These are phyloP conservation scores for Gorsachius magnificus DNA, from an alignment of 2,797 vertebrate species.

Conservation along the genomic window DNA sequence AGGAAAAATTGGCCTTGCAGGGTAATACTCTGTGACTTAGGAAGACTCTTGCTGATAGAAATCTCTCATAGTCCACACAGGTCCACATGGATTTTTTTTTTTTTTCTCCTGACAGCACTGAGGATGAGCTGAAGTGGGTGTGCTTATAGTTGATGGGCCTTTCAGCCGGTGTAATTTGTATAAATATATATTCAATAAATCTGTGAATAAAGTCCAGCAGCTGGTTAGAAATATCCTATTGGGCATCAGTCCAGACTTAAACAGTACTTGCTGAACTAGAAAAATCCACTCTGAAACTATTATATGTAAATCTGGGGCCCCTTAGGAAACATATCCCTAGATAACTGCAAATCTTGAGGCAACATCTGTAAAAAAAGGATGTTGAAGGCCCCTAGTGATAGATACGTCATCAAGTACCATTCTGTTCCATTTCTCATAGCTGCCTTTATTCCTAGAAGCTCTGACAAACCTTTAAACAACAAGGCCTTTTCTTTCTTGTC, in stretches of 20 bases:
- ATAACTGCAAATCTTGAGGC: not conserved
- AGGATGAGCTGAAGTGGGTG: not conserved
- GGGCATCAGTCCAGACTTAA: slow-evolving; percentile 15
- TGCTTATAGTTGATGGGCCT: not conserved
- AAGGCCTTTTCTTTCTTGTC: not conserved
- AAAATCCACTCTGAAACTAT: slow-evolving; percentile 26
- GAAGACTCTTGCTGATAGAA: not conserved
- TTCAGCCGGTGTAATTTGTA: slow-evolving; percentile 16
- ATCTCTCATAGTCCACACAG: not conserved
- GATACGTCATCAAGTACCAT: not conserved
- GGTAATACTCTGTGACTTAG: not conserved
- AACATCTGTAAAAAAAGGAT: not conserved
- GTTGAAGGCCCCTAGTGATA: not conserved
- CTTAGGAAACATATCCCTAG: slow-evolving; percentile 6
- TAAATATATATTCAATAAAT: slow-evolving; percentile 24
- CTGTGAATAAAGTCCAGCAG: slow-evolving; percentile 15
- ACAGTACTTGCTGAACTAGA: slow-evolving; percentile 17
- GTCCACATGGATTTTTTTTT: not conserved
- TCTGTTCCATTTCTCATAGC: not conserved
- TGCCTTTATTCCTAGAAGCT: slow-evolving; percentile 10
- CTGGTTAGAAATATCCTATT: slow-evolving; percentile 15
- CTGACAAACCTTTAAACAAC: not conserved
- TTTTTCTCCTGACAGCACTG: not conserved
- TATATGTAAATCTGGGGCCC: not conserved
- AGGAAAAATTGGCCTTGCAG: not conserved